Base-by-base conservation (phyloP, 1,140 invertebrate genomes). In the Drosophila repletoides region DNA sequence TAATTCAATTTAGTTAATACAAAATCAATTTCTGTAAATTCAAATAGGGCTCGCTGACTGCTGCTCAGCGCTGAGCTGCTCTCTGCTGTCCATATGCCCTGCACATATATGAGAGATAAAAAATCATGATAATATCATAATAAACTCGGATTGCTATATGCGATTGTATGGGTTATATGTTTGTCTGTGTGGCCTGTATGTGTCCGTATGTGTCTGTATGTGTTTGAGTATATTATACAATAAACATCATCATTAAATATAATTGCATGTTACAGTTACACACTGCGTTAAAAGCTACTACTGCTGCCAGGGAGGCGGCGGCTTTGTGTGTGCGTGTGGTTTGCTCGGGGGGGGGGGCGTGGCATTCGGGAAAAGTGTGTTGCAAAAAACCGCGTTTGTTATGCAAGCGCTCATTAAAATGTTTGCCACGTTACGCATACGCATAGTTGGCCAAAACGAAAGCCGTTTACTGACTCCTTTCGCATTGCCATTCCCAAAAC, bases 201-300 rank as follows among this genome's bases (percentile, higher is more conserved):
- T 34, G 40, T 19, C 5, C 43, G 7, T 59, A 17, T 58, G n/a
- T 69, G 38, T 61, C 9, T 28, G 19, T 41, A 36, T 52, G 61
- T 68, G 52, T 38, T 15, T 52, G 65, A 58, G 61, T 58, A 34
- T 46, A 71, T 68, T 68, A 68, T 63, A 74, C 43, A 83, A 83
- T 83, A 83, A 83, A 83, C 77, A 83, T 83, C 77, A 84, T 84
- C 79, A 79, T 84, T 83, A 83, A 84, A 83, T 84, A 84, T 83
- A 83, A 83, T 84, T 83, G 77, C 73, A 77, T 84, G 79, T 73
- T 71, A 84, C 79, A 84, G 79, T 77, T 70, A 77, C 64, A 73
- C 64, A 70, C 69, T 73, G 56, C 46, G 56, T 58, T 74, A 72
- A 41, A 72, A 77, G 63, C 56, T 34, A 36, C 22, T 58, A 40